Percentiles rank a stretch among this genome's conserved stretches.
Conservation (phyloP, 2,888 invertebrate genomes). For the Epistrophe grossulariae region DNA sequence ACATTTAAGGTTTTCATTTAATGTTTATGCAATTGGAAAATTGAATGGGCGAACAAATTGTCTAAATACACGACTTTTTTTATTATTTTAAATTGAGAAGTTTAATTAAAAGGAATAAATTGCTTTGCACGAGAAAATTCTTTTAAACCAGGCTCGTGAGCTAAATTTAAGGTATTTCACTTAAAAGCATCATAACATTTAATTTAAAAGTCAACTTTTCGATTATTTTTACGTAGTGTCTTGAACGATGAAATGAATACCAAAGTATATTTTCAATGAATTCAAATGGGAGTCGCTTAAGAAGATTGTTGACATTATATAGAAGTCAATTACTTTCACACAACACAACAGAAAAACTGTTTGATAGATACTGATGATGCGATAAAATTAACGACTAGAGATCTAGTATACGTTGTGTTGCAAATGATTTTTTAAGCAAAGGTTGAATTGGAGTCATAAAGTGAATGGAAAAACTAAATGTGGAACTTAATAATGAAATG, state of each 20-base stretch:
- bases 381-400: too few relatives aligned
- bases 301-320: constrained; percentile 1
- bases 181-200: constrained; percentile 35
- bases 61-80: constrained; percentile 12
- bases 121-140: constrained; percentile 9
- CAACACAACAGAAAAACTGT: background rate
- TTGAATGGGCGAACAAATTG: constrained; percentile 36
- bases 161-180: background rate
- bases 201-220: constrained; percentile 48
- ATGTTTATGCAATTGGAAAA: constrained; percentile 50
- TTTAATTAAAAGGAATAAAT: constrained; percentile 58
- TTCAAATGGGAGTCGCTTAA: background rate
- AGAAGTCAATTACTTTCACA: constrained; percentile 5
- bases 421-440: too few relatives aligned
- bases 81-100: constrained; percentile 55
- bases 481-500: too few relatives aligned
- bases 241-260: constrained; percentile 23
- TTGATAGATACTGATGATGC: background rate
- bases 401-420: too few relatives aligned
- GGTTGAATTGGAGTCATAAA: too few relatives aligned
- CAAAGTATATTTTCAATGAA: constrained; percentile 4
- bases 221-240: constrained; percentile 45
- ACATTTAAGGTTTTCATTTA: constrained; percentile 58
- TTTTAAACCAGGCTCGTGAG: background rate
- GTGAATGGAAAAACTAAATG: too few relatives aligned